phyloP scores from a whole-genome alignment of 2,113 vertebrate species.

The Solea senegalensis region DNA sequence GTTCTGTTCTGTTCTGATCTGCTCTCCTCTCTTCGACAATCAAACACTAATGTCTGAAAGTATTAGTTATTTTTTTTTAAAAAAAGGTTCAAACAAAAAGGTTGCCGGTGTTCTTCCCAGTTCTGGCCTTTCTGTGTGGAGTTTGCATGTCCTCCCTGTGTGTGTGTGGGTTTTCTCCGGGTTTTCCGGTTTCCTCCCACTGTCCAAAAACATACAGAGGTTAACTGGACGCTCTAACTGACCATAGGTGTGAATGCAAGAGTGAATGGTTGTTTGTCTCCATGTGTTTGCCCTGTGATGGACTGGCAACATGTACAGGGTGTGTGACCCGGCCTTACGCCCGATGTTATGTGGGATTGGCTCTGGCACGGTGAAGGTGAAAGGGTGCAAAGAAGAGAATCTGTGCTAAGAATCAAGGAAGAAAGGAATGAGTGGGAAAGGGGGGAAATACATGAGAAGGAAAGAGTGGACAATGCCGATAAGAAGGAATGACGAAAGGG shows the following conservation, averaged over 20 bases:
- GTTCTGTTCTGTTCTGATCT: background rate
- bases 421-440: background rate
- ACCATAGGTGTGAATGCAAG: too few species aligned
- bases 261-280: too few species aligned
- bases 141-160: slow-evolving; percentile 5
- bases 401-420: background rate
- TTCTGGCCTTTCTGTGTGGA: slow-evolving; percentile 19
- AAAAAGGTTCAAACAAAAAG: too few species aligned
- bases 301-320: too few species aligned
- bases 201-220: too few species aligned
- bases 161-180: slow-evolving; percentile 12
- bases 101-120: slow-evolving; percentile 1
- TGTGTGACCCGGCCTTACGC: too few species aligned
- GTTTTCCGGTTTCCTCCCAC: too few species aligned
- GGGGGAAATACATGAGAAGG: background rate
- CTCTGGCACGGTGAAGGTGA: background rate
- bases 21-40: background rate
- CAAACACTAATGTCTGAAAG: slow-evolving; percentile 15
- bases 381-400: background rate
- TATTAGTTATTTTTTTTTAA: background rate
- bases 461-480: background rate
- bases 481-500: background rate
- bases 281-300: too few species aligned
- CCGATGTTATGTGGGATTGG: too few species aligned
- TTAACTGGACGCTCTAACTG: too few species aligned